These are phyloP conservation scores for Aproaerema taeniolella DNA, from an alignment of 2,888 invertebrate species.

Conservation along the genomic window DNA sequence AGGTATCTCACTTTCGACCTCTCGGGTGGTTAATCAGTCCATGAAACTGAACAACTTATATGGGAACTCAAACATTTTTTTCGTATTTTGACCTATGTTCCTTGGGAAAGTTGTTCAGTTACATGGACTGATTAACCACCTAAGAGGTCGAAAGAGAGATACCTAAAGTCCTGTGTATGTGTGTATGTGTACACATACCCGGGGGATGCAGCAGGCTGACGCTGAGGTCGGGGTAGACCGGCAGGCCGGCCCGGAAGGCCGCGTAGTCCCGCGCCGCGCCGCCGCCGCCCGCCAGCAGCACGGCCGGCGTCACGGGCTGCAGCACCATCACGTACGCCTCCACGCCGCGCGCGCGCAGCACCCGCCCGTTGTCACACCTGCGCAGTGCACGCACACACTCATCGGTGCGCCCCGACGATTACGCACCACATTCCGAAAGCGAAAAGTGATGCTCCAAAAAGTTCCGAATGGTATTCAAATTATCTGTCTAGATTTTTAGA, in stretches of 20 bases:
- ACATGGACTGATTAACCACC: no score
- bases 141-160: neutral
- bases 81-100: neutral
- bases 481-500: neutral
- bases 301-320: slow-evolving; percentile 90
- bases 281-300: slow-evolving; percentile 87
- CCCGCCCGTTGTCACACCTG: slow-evolving; percentile 86
- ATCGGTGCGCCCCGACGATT: neutral
- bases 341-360: slow-evolving; percentile 84
- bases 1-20: no score
- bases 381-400: neutral
- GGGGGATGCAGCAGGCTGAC: slow-evolving; percentile 78
- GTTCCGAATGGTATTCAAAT: neutral
- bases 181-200: neutral
- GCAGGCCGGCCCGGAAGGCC: slow-evolving; percentile 90
- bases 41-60: neutral
- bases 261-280: slow-evolving; percentile 91
- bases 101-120: no score
- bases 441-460: neutral
- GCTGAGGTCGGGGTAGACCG: slow-evolving; percentile 91
- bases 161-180: neutral
- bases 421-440: no score
- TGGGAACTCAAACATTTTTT: neutral
- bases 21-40: neutral
- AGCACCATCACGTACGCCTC: slow-evolving; percentile 93